Percentiles rank a stretch among this genome's conserved stretches.
Evolutionary conservation across 2,113 vertebrate genomes (phyloP).

Genomic region (Micronisus gabar): DNA sequence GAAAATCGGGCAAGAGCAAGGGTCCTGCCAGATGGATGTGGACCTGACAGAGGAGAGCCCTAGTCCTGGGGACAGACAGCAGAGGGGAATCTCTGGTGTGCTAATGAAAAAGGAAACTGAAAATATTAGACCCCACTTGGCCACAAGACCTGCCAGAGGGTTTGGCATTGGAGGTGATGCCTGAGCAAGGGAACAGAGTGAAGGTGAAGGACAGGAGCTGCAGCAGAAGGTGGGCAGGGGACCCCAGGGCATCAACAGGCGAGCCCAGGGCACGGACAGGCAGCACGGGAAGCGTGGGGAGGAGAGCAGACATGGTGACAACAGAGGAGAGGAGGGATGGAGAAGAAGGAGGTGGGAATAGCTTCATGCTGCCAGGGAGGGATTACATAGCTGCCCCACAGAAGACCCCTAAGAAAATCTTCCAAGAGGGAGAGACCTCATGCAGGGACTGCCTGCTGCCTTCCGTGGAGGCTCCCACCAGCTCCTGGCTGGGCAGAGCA

Average conservation of each 20-base stretch:
- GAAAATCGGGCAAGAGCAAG: not conserved
- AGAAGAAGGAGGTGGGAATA: not conserved
- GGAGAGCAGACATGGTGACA: not conserved
- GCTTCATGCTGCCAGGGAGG: not conserved
- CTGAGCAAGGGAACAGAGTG: not conserved
- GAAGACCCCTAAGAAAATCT: not conserved
- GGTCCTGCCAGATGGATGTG: not conserved
- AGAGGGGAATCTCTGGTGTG: not conserved
- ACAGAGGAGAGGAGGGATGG: not conserved
- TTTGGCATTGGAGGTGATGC: not conserved
- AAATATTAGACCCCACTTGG: not conserved
- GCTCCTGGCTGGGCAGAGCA: not conserved
- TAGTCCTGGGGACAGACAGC: not conserved
- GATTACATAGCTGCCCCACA: not conserved
- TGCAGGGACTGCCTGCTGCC: not conserved
- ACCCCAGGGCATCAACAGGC: not conserved
- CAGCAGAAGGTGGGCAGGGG: not conserved
- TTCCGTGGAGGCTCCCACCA: not conserved
- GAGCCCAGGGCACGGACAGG: not conserved
- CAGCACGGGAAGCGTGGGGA: not conserved
- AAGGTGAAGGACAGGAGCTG: not conserved
- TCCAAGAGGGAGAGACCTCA: not conserved
- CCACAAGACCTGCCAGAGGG: not conserved
- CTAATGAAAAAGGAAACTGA: not conserved
- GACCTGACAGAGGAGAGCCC: not conserved